Percentiles rank a stretch among this genome's conserved stretches.
Evolutionary conservation across 2,113 vertebrate genomes (phyloP).

Genomic region (Centrocercus urophasianus): DNA sequence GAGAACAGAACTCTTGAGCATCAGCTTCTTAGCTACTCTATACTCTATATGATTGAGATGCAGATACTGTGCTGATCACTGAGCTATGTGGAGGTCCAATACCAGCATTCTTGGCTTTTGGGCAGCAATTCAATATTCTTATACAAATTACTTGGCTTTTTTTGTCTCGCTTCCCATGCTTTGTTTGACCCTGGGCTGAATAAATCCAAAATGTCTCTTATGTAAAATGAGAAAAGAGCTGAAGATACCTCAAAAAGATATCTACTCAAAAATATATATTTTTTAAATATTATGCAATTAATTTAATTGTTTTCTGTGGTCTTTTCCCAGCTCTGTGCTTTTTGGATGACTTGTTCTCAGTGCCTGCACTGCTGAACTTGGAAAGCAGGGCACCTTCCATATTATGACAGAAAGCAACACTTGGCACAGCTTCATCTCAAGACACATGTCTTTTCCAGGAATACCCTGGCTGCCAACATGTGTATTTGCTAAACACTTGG

Average conservation of each 20-base stretch:
- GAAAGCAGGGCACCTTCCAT: not conserved
- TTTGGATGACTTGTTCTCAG: constrained; percentile 14
- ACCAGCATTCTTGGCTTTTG: not conserved
- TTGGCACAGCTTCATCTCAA: constrained; percentile 63
- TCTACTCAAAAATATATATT: not conserved
- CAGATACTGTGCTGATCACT: not conserved
- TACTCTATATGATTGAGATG: not conserved
- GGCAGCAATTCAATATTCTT: not conserved
- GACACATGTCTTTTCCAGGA: constrained; percentile 61
- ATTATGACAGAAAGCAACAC: constrained; percentile 5
- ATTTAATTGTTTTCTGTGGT: not conserved
- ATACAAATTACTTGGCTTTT: not conserved
- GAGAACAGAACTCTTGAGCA: not conserved
- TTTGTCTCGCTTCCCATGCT: not conserved
- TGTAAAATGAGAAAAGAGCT: not conserved
- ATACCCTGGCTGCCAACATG: constrained; percentile 41
- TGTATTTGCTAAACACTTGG: constrained; percentile 69
- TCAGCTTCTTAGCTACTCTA: not conserved
- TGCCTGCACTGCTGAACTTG: not conserved
- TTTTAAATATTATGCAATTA: not conserved
- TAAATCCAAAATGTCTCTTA: not conserved
- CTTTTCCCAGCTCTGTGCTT: not conserved
- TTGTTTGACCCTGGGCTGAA: not conserved
- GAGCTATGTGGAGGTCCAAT: not conserved
- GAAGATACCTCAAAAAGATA: not conserved